Conservation (phyloP, 2,797 vertebrate species). For the Pantherophis vulpinus region DNA sequence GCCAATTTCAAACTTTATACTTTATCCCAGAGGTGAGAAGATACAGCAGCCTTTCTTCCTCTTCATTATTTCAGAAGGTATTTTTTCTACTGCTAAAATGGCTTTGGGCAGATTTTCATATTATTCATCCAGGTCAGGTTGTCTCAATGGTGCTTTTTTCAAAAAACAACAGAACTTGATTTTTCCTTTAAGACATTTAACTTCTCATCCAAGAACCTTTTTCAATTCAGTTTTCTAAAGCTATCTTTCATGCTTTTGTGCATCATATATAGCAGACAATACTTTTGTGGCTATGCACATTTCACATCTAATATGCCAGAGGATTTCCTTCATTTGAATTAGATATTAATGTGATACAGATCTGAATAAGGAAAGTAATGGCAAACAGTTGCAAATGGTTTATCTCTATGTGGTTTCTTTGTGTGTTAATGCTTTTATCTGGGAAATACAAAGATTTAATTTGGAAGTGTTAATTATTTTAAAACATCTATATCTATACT, state of each 20-base stretch:
- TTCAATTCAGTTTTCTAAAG: neutral
- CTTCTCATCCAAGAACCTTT: neutral
- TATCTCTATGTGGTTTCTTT: neutral
- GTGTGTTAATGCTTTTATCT: neutral
- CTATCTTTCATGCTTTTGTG: neutral
- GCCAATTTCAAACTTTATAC: neutral
- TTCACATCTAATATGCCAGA: neutral
- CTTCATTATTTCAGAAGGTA: neutral
- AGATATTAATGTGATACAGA: neutral
- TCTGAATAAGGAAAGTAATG: neutral
- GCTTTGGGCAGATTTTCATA: neutral
- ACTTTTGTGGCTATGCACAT: neutral
- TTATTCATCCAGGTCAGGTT: neutral
- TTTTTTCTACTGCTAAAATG: neutral
- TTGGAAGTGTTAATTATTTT: constrained; percentile 22
- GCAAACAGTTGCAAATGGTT: neutral
- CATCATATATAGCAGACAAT: neutral
- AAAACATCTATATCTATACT: neutral
- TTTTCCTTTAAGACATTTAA: neutral
- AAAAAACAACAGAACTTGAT: neutral
- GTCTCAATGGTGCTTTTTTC: neutral
- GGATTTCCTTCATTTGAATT: neutral
- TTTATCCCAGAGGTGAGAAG: neutral
- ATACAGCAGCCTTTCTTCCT: neutral
- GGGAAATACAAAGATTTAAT: neutral